Base-by-base conservation (phyloP, 1,140 invertebrate genomes). In the Physella acuta region DNA sequence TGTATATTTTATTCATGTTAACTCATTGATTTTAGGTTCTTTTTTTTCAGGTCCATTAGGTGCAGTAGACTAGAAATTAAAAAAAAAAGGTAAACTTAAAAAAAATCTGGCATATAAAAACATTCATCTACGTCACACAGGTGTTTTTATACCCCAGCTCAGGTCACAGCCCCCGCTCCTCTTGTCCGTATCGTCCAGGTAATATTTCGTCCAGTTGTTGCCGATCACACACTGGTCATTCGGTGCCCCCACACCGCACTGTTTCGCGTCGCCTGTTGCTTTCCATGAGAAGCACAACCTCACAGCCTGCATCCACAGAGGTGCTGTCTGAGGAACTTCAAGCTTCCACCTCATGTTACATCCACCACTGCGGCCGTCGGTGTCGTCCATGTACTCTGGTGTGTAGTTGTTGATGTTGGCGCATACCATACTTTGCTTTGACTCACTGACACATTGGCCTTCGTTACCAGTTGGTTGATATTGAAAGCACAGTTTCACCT, bases 141-240 rank as follows among this genome's bases (percentile, higher is more conserved):
- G n/a, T n/a, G n/a, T n/a, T 24, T 70, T 61, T 24, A 70, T 51
- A 1, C 70, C 70, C 65, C 65, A 71, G 58, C 70, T 67, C 70
- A 68, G 60, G 11, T 44, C 16, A 62, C 70, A 73, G 0, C 72
- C 72, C 0, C 68, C 68, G 3, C 3, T 31, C 16, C 63, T 55
- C 17, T 56, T 37, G 39, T 73, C 72, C 11, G 68, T 73, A 62
- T 73, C 72, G 59, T 73, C 72, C 17, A 68, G 30, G 63, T 71
- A 73, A 44, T 67, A 61, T 28, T 30, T 36, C 1, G 72, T 73
- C 63, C 64, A 73, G 17, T 55, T 1, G 63, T 71, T 68, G 63
- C 55, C 65, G 4, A 8, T 31, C 8, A 69, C 72, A 26, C 72
- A 73, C 0, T 71, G 52, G 8, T 60, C n/a, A 28, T 59, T 26